These are phyloP conservation scores for Cephus pulcher DNA, from an alignment of 2,888 invertebrate species.

Conservation along the genomic window DNA sequence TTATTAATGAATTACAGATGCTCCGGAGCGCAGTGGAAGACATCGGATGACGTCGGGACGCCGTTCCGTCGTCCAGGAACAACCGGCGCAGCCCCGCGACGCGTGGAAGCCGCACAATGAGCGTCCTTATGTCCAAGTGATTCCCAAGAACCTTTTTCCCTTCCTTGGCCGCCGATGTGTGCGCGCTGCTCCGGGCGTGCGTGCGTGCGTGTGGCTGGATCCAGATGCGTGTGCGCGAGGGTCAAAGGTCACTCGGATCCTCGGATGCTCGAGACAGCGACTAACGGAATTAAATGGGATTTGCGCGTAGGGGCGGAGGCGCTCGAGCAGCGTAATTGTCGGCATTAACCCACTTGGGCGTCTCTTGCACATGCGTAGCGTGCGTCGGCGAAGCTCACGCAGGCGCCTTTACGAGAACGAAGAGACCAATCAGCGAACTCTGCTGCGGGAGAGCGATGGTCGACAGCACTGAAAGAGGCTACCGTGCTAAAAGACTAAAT, in stretches of 20 bases:
- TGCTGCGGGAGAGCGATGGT: background rate
- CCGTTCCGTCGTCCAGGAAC: background rate
- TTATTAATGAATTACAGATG: background rate
- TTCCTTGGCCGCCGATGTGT: background rate
- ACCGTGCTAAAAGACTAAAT: no score
- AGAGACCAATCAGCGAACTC: constrained; percentile 26
- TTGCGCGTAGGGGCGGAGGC: constrained; percentile 41
- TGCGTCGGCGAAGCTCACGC: constrained; percentile 37
- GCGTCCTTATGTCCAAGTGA: background rate
- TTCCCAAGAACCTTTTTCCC: background rate
- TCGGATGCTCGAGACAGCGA: background rate
- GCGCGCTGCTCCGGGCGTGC: no score
- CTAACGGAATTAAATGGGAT: constrained; percentile 45
- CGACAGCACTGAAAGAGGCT: background rate
- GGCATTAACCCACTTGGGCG: constrained; percentile 59
- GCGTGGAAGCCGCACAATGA: background rate
- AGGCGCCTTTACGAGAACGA: constrained; percentile 20
- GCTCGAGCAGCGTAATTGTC: constrained; percentile 49
- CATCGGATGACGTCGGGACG: background rate
- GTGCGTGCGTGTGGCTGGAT: no score
- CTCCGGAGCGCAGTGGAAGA: background rate
- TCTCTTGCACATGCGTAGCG: constrained; percentile 35
- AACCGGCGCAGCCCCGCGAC: background rate
- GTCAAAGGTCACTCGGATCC: no score
- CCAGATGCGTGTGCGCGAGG: no score